Base-by-base conservation (phyloP, 2,888 invertebrate species). In the Auanema sp. region DNA sequence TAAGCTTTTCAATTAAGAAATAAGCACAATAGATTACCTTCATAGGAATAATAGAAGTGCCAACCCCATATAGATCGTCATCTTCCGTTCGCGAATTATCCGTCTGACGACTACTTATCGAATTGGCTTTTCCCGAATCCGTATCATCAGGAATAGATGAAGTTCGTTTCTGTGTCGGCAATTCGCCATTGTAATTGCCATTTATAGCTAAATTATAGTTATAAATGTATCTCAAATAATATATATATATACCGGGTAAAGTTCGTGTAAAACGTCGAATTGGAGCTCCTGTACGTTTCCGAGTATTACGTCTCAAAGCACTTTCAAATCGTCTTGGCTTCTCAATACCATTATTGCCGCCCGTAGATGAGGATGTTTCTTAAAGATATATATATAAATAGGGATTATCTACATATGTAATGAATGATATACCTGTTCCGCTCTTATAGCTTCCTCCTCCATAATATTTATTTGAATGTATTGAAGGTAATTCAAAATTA, bases 401-500 rank as follows among this genome's bases (percentile, higher is more conserved):
- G 43, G 43, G 12, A 43, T 43, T 43, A n/a, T n/a, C 43, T 43
- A n/a, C 6, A 52, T 52, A 52, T n/a, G 5, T 11, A 18, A 23
- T 2, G 24, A 52, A 52, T 23, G 0, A n/a, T 52, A 23, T 52
- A 52, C 18, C 51, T 16, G n/a, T 56, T 50, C 61, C 62, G 49
- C 56, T 62, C 40, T 62, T 62, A n/a, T 33, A 53, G 21, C 56
- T n/a, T 24, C 66, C 57, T 14, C 67, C 67, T 11, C 68, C 69
- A 54, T 33, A 33, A 33, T 69, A 69, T 56, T 65, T 52, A 40
- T 53, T 62, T 41, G 69, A 66, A 44, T 65, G 53, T 10, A 73
- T 68, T n/a, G 68, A 60, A 2, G 73, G 73, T 1, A 76, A 55
- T n/a, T 53, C 54, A 21, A 65, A 65, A 2, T 33, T 44, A 16